Base-by-base conservation (phyloP, 2,888 invertebrate species). In the Andricus quercusramuli region DNA sequence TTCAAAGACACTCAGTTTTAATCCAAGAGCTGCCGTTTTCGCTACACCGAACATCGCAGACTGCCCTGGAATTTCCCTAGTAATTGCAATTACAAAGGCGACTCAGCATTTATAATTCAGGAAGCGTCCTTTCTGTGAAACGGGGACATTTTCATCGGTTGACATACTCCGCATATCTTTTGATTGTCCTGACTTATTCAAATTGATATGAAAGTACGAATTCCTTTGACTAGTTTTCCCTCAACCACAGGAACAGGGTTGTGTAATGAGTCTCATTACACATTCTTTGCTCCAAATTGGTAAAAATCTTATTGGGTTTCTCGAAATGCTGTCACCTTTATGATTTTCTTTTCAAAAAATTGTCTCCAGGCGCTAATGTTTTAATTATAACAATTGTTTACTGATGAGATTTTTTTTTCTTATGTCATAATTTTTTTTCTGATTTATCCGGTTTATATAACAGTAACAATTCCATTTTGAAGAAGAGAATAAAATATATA, bases 81-180 rank as follows among this genome's bases (percentile, higher is more conserved):
- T 68, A 68, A 68, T 68, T 68, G 44, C 68, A 68, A 68, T 82
- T 79, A 83, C 82, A 84, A 82, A 85, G 84, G 77, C 82, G 80
- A 81, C 83, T 78, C 77, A 77, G 66, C 78, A 85, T 85, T 86
- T 84, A 84, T 86, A 86, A 86, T 83, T 86, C 84, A 84, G 78
- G 66, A 77, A 70, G 79, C 82, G 82, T 78, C 77, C 79, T 64
- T 68, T 70, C 37, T 77, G 37, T 70, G 80, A 76, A 80, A 84
- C 80, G 80, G 51, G 81, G 59, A 65, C 44, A 79, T 83, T 82
- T 79, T 79, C 78, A 44, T 66, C 80, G 79, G 77, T 80, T 77
- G 67, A 47, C 80, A 77, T 62, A 78, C 80, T 76, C 25, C 51
- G 78, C 65, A 68, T 68, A 44, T 68, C 68, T 68, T 68, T 44